Conservation (phyloP, 2,888 invertebrate genomes). For the Sphinx pinastri region DNA sequence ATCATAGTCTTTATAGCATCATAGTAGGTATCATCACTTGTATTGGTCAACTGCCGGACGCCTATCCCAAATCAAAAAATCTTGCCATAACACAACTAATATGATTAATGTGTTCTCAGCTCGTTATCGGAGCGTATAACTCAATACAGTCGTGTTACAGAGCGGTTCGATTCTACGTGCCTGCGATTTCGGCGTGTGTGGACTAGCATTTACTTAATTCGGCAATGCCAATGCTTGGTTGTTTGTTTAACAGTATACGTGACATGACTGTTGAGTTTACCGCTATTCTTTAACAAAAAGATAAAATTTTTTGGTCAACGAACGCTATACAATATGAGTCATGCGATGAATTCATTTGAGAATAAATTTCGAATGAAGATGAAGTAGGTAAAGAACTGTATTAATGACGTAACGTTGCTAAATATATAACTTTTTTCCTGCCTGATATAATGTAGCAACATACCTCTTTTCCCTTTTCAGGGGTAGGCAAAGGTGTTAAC, state of each 20-base stretch:
- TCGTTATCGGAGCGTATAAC: conserved; percentile 7
- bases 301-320: conserved; percentile 25
- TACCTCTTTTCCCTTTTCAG: too few relatives aligned
- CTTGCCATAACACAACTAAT: neutral
- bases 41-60: too few relatives aligned
- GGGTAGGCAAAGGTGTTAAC: too few relatives aligned
- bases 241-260: conserved; percentile 29
- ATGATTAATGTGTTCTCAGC: neutral
- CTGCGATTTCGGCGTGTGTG: conserved; percentile 13
- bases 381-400: too few relatives aligned
- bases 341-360: neutral
- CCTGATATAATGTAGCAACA: too few relatives aligned
- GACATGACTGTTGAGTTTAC: conserved; percentile 20
- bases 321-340: conserved; percentile 14
- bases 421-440: too few relatives aligned
- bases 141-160: conserved; percentile 16
- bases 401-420: too few relatives aligned
- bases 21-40: too few relatives aligned
- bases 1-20: too few relatives aligned
- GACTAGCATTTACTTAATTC: conserved; percentile 25
- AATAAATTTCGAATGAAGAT: too few relatives aligned
- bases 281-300: conserved; percentile 1
- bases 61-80: too few relatives aligned
- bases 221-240: conserved; percentile 21
- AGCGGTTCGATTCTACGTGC: conserved; percentile 14